Evolutionary conservation across 2,797 vertebrate genomes (phyloP).

Genomic region (Amblyopsis hoosieri): DNA sequence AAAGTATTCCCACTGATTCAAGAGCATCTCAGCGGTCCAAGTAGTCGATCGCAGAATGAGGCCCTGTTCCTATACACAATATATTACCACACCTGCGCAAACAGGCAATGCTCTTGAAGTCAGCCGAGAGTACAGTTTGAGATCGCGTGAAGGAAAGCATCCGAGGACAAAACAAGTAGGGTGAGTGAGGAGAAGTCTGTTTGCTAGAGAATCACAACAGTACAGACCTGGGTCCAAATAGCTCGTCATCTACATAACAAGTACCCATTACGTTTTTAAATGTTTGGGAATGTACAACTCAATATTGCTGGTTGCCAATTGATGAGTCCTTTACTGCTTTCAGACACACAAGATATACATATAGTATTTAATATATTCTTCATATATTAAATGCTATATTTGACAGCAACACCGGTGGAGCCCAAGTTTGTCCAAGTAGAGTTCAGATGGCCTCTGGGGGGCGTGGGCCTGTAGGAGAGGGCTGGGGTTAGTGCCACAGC

Average conservation of each 20-base stretch:
- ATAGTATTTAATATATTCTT: too few species aligned
- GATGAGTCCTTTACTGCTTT: too few species aligned
- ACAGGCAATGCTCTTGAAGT: conserved; percentile 43
- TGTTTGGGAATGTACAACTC: too few species aligned
- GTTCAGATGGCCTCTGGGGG: conserved; percentile 7
- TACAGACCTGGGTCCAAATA: conserved; percentile 42
- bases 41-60: not conserved
- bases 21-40: conserved; percentile 33
- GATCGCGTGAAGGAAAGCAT: conserved; percentile 27
- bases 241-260: not conserved
- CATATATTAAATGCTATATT: too few species aligned
- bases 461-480: conserved; percentile 52
- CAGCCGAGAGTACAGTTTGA: conserved; percentile 32
- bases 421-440: conserved; percentile 42
- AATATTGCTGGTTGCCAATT: too few species aligned
- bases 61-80: too few species aligned
- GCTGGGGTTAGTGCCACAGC: conserved; percentile 61
- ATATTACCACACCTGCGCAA: not conserved
- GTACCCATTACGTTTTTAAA: not conserved
- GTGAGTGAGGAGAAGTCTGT: conserved; percentile 4
- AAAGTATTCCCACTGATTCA: conserved; percentile 46
- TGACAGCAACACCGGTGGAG: conserved; percentile 13
- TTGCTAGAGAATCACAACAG: conserved; percentile 15
- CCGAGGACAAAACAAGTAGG: not conserved
- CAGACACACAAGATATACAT: too few species aligned